phyloP scores from a whole-genome alignment of 2,888 invertebrate genomes.

The Thera britannica region DNA sequence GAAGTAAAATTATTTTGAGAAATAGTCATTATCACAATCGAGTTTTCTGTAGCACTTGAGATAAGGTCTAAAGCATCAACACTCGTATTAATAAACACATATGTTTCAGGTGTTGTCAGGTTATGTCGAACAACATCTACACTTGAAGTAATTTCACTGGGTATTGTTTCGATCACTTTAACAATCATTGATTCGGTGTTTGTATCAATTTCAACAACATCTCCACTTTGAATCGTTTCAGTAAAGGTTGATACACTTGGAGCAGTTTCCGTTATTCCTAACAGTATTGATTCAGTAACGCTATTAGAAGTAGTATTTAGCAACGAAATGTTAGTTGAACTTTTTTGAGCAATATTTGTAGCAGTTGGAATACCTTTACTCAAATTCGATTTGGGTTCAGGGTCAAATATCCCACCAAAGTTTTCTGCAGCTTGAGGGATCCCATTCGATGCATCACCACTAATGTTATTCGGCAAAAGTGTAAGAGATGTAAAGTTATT shows the following conservation, averaged over 20 bases:
- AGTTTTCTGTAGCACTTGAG: not conserved
- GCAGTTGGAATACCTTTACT: constrained; percentile 1
- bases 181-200: not conserved
- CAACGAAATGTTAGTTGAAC: not conserved
- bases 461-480: not conserved
- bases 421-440: not conserved
- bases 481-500: not conserved
- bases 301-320: not conserved
- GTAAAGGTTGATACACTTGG: not conserved
- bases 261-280: constrained; percentile 4
- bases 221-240: constrained; percentile 1
- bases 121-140: not conserved
- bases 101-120: not conserved
- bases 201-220: not conserved
- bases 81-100: not conserved
- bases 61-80: not conserved
- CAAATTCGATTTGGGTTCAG: not conserved
- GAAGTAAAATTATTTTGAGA: not conserved
- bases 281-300: constrained; percentile 6
- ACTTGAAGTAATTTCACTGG: not conserved
- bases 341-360: not conserved
- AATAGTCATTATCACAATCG: not conserved
- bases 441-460: not conserved
- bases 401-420: not conserved
- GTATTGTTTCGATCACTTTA: not conserved